Evolutionary conservation across 2,888 invertebrate species (phyloP), one percentile per base, ranked within the genome.

Genomic region (Drosophila aldrichi): DNA sequence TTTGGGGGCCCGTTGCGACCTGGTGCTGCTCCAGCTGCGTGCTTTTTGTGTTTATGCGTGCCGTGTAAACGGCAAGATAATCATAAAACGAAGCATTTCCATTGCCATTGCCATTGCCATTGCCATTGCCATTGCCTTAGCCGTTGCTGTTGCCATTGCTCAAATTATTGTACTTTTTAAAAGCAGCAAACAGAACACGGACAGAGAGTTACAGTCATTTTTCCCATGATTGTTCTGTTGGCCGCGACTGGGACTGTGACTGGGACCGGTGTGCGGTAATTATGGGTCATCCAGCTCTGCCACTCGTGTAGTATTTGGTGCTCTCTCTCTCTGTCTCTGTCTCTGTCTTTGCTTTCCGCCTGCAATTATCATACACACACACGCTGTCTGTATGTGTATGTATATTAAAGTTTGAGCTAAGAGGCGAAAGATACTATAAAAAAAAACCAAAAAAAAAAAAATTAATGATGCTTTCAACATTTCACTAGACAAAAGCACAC

Each of bases 141-240:
- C n/a, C 85, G 3, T 46, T 46, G 46, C 48, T 18, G 6, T 73
- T 84, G 84, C 82, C 88, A 84, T 84, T 84, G 88, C 88, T 84
- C 64, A 81, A 84, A 84, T 84, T 82, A 84, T 88, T 85, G 81
- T 84, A 74, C 81, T 79, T 78, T 72, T 69, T 70, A 63, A 69
- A 75, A 72, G 48, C 38, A 48, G 12, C 70, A 57, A 61, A 51
- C 72, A 67, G 44, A 60, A 25, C 55, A 22, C 25, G 43, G 56
- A 55, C 67, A 49, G 51, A 49, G 51, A 71, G 63, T 76, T 64
- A 70, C 60, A 81, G 48, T 72, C 69, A 74, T 54, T 81, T 84
- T 87, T 90, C 90, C 81, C 90, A 88, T 89, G 90, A 90, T 88
- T 88, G 88, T 88, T 87, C 83, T 84, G 77, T 71, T 58, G 70